phyloP scores from a whole-genome alignment of 2,113 vertebrate genomes.

The Labeo rohita region DNA sequence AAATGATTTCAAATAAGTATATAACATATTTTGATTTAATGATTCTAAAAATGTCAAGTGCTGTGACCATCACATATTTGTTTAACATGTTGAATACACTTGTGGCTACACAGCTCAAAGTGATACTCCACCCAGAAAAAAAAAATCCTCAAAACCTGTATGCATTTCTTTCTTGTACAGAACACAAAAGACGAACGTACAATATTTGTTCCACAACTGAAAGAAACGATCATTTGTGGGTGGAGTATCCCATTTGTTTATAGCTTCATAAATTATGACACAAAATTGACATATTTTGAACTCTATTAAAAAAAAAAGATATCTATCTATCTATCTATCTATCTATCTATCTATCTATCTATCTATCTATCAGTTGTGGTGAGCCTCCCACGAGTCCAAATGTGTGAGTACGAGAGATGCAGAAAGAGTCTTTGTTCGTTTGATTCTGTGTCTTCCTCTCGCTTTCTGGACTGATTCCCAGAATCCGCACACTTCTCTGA shows the following conservation, averaged over 20 bases:
- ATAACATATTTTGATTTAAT: not conserved
- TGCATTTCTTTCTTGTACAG: not conserved
- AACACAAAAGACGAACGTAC: not conserved
- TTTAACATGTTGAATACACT: not conserved
- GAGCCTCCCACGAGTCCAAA: not conserved
- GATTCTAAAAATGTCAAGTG: not conserved
- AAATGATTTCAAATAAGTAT: not conserved
- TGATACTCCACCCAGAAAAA: not conserved
- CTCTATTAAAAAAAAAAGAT: no score
- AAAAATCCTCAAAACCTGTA: no score
- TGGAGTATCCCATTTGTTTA: not conserved
- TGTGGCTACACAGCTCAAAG: not conserved
- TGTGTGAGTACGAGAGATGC: not conserved
- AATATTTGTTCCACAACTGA: not conserved
- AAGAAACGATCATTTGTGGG: not conserved
- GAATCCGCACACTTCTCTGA: not conserved
- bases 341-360: not conserved
- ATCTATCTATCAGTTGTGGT: not conserved
- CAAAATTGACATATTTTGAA: no score
- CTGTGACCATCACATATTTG: not conserved
- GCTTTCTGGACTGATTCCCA: not conserved
- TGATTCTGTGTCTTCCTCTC: slow-evolving; percentile 4
- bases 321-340: not conserved
- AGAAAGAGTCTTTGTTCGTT: not conserved
- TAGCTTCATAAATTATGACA: not conserved